phyloP scores from a whole-genome alignment of 2,888 invertebrate species.

The Cryptocephalus moraei region DNA sequence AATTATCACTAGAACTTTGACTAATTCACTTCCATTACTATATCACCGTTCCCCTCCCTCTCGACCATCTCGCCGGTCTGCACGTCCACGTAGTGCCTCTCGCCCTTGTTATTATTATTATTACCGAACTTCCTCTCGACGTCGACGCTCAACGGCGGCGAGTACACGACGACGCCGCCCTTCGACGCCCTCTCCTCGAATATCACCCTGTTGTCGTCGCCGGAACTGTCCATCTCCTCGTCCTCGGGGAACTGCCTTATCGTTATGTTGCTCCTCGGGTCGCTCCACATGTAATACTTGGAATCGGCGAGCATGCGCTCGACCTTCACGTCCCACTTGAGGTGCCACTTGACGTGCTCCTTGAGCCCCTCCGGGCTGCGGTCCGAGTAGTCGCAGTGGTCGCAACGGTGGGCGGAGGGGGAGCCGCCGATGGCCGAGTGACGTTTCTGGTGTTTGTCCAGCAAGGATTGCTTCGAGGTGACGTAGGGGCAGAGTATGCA shows the following conservation, averaged over 20 bases:
- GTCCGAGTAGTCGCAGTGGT: slow-evolving; percentile 74
- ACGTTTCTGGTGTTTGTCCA: slow-evolving; percentile 64
- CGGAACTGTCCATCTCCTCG: slow-evolving; percentile 8
- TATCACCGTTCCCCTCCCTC: slow-evolving; percentile 23
- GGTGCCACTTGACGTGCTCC: slow-evolving; percentile 74
- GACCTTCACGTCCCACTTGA: slow-evolving; percentile 42
- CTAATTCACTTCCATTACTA: slow-evolving; percentile 27
- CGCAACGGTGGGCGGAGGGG: slow-evolving; percentile 56
- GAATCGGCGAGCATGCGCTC: not conserved
- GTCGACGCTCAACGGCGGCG: slow-evolving; percentile 22
- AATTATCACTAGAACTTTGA: slow-evolving; percentile 34
- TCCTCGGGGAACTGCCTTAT: slow-evolving; percentile 10
- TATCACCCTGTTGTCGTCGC: slow-evolving; percentile 21
- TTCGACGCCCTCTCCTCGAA: slow-evolving; percentile 24
- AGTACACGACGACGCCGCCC: slow-evolving; percentile 20
- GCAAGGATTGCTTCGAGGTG: slow-evolving; percentile 59
- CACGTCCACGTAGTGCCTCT: slow-evolving; percentile 35
- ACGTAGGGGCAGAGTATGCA: slow-evolving; percentile 76
- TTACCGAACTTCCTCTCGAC: slow-evolving; percentile 7
- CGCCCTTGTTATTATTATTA: slow-evolving; percentile 35
- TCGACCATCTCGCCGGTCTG: slow-evolving; percentile 34
- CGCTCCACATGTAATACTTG: too few relatives aligned
- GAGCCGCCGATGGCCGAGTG: slow-evolving; percentile 54
- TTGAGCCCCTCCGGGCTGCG: slow-evolving; percentile 62
- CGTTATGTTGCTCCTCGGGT: too few relatives aligned